These are phyloP conservation scores for Lacanobia oleracea DNA, from an alignment of 2,888 invertebrate genomes.

Conservation along the genomic window DNA sequence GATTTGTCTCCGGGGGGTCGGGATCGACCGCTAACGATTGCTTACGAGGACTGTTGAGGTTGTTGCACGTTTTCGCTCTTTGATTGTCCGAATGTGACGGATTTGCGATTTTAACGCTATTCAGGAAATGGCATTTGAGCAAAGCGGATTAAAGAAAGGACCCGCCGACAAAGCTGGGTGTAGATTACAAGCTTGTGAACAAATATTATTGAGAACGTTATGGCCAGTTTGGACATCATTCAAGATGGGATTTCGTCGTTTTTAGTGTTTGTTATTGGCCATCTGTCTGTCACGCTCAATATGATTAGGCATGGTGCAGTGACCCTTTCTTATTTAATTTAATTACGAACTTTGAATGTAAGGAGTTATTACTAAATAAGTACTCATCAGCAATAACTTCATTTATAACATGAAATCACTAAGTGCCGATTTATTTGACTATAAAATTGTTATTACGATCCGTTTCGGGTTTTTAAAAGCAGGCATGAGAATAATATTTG, in stretches of 20 bases:
- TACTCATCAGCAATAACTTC: neutral
- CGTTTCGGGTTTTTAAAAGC: slow-evolving; percentile 29
- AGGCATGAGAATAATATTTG: slow-evolving; percentile 62
- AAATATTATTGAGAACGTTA: slow-evolving; percentile 61
- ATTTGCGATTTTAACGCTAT: slow-evolving; percentile 82
- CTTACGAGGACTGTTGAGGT: slow-evolving; percentile 81
- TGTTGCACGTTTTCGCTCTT: slow-evolving; percentile 81
- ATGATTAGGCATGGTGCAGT: neutral
- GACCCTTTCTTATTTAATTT: neutral
- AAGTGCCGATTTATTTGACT: neutral
- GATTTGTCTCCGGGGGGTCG: slow-evolving; percentile 87
- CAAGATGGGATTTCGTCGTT: slow-evolving; percentile 13
- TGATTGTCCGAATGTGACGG: slow-evolving; percentile 88
- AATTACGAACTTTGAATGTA: too few species aligned
- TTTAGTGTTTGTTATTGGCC: slow-evolving; percentile 10
- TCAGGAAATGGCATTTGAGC: slow-evolving; percentile 78
- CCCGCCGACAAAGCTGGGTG: slow-evolving; percentile 68
- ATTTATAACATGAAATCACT: neutral
- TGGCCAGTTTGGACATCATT: slow-evolving; percentile 49
- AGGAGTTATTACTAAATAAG: too few species aligned
- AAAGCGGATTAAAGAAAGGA: slow-evolving; percentile 80
- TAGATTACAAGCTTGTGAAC: slow-evolving; percentile 69
- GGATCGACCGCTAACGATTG: slow-evolving; percentile 83
- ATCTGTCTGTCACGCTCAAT: slow-evolving; percentile 21
- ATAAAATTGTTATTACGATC: slow-evolving; percentile 5